Base-by-base conservation (phyloP, 1,140 invertebrate genomes). In the Eumaeus atala region DNA sequence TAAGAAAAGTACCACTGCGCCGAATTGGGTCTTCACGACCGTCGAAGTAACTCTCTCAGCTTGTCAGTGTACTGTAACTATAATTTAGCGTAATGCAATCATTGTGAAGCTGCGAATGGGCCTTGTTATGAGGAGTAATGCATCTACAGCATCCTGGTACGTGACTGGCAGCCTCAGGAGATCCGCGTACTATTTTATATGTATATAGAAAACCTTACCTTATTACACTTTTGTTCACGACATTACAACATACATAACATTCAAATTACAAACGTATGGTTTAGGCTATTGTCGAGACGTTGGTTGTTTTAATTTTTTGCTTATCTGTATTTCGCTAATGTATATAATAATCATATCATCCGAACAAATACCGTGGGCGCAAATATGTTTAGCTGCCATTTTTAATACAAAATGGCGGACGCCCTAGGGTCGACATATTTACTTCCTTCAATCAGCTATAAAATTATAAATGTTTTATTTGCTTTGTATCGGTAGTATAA, bases 191-290 rank as follows among this genome's bases (percentile, higher is more conserved):
- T n/a, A n/a, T n/a, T n/a, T n/a, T n/a, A n/a, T n/a, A n/a, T n/a
- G n/a, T 28, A 28, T 3, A 28, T 28, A 28, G 6, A 3, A 28
- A 28, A 28, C n/a, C 6, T 28, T 6, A 28, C 21, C 21, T 28
- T 6, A 6, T 28, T 3, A 28, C 47, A 59, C 35, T 61, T 61
- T 56, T 51, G 16, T 9, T 21, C 42, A 21, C 44, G 33, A 57
- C 55, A n/a, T 16, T 62, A 66, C 63, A 57, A 16, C 40, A 4
- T 58, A 50, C 42, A 52, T 11, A 58, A 44, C 40, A 44, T 44
- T 44, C 17, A 44, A 44, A 52, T 58, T 52, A 52, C 40, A 6
- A 17, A 21, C 48, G 2, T 44, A 18, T 16, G 17, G 16, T 44
- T 44, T 16, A 44, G 17, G 17, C 14, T 44, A 44, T 44, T 14